Conservation (phyloP, 2,113 vertebrate species). For the Rattus norvegicus region DNA sequence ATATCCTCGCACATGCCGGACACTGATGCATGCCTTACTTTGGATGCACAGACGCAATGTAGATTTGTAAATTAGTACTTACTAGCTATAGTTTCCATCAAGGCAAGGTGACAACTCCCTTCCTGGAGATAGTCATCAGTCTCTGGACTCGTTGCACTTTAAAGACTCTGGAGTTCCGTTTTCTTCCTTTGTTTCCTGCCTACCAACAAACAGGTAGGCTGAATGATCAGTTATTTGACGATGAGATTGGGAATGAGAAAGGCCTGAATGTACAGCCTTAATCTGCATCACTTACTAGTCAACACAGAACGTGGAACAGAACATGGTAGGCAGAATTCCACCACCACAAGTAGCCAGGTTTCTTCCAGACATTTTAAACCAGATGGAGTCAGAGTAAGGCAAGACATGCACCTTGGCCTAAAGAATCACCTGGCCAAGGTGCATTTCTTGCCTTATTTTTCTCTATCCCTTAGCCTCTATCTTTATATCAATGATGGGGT, state of each 20-base stretch:
- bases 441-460: neutral
- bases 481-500: neutral
- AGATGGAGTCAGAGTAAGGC: neutral
- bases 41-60: neutral
- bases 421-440: neutral
- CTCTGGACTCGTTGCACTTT: accelerated
- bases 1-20: neutral
- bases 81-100: neutral
- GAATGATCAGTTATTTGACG: neutral
- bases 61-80: neutral
- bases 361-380: neutral
- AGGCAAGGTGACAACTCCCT: neutral
- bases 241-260: neutral
- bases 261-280: neutral
- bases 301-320: neutral
- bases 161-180: neutral
- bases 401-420: neutral
- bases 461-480: neutral
- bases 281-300: neutral
- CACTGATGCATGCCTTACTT: neutral
- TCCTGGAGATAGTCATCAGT: neutral
- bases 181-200: neutral
- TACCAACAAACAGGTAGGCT: neutral
- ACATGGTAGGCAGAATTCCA: neutral
- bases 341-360: neutral